Base-by-base conservation (phyloP, 2,888 invertebrate species). In the Bibio marci region DNA sequence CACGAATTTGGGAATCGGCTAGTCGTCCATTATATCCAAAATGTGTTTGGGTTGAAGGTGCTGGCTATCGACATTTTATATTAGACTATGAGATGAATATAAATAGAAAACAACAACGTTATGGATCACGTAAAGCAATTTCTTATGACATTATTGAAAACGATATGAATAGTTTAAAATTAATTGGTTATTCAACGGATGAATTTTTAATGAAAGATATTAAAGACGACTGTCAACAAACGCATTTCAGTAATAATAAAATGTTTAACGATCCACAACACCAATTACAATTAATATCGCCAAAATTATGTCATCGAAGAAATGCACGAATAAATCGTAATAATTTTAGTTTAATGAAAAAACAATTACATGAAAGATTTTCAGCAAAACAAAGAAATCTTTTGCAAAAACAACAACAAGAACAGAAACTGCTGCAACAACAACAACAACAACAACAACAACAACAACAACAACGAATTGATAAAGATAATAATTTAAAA, bases 11-110 rank as follows among this genome's bases (percentile, higher is more conserved):
- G 73, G 71, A 72, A 55, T 66, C 72, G 47, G 71, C 73, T 44
- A 68, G 68, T 57, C 64, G 68, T 45, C 72, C 73, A 52, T 61
- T 73, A 57, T 71, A 71, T 57, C 64, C 73, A 45, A 65, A 66
- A 50, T 71, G 72, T 34, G 68, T 73, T 38, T 85, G 83, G 83
- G 70, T 76, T 42, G 71, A 77, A 52, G 78, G 78, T 15, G 70
- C 73, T 48, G 50, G 53, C 5, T 50, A 50, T 43, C 52, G 54
- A 26, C 53, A 53, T 31, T 59, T 62, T 36, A 53, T 61, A 42
- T 47, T 59, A 34, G 62, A 61, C 40, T 53, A 57, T 46, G 55
- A 57, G 14, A 35, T 39, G 4, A 13, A 19, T 37, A 8, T 32
- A n/a, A 30, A 32, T 4, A 25, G 2, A n/a, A 30, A 35, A 39